These are phyloP conservation scores for Sphaerophoria taeniata DNA, from an alignment of 2,888 invertebrate species.

Conservation along the genomic window DNA sequence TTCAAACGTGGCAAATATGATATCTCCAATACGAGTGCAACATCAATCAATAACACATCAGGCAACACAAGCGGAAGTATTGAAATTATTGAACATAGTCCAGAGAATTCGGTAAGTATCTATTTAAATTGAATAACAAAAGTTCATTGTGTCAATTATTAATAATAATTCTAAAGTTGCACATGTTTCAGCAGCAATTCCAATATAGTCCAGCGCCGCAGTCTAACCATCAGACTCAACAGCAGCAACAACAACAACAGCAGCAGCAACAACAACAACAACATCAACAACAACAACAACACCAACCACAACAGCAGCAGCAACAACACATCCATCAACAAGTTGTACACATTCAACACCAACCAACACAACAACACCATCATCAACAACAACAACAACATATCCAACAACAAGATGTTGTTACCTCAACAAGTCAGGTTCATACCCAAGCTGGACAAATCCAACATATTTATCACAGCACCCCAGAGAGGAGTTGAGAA, in stretches of 20 bases:
- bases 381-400: conserved; percentile 80
- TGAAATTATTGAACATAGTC: conserved; percentile 83
- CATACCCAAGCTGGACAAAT: conserved; percentile 78
- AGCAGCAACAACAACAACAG: conserved; percentile 81
- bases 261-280: conserved; percentile 77
- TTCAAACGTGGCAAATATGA: conserved; percentile 95
- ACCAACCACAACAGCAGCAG: conserved; percentile 78
- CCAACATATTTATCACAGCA: conserved; percentile 82
- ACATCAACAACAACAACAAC: conserved; percentile 75
- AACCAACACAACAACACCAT: conserved; percentile 77
- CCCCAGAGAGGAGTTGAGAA: conserved; percentile 83
- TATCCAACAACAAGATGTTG: conserved; percentile 81
- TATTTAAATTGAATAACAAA: conserved; percentile 41
- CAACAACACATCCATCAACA: conserved; percentile 81
- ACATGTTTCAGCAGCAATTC: conserved; percentile 83
- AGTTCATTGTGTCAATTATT: conserved; percentile 77
- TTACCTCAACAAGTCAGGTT: conserved; percentile 82
- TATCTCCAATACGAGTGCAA: conserved; percentile 81
- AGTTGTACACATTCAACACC: conserved; percentile 81
- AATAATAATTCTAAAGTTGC: conserved; percentile 82
- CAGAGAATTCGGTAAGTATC: conserved; percentile 83
- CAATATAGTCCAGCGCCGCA: conserved; percentile 81
- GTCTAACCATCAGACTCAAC: conserved; percentile 76
- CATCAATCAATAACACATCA: conserved; percentile 80
- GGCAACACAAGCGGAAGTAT: conserved; percentile 82